Percentiles rank a stretch among this genome's conserved stretches.
Evolutionary conservation across 2,797 vertebrate species (phyloP).

Genomic region (Cetoscarus ocellatus): DNA sequence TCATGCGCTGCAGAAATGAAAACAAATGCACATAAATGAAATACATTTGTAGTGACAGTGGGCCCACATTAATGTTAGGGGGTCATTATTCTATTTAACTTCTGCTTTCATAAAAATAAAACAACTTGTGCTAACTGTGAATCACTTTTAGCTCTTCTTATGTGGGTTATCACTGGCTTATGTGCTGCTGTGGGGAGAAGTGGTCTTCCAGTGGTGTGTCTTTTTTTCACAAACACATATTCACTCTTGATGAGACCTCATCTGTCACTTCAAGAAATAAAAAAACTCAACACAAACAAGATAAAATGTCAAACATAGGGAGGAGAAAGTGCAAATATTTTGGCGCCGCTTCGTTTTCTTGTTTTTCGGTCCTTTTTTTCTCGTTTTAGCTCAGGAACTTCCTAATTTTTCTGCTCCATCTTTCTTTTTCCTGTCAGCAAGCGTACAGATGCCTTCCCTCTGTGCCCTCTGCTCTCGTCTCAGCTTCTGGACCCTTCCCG

Average conservation of each 20-base stretch:
- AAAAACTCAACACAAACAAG: conserved; percentile 56
- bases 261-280: conserved; percentile 66
- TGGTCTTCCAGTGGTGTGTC: conserved; percentile 68
- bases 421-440: conserved; percentile 70
- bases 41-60: no score
- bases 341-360: conserved; percentile 80
- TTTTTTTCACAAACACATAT: conserved; percentile 69
- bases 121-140: conserved; percentile 9
- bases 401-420: conserved; percentile 67
- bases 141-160: conserved; percentile 13
- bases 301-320: conserved; percentile 79
- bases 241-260: conserved; percentile 56
- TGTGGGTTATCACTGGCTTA: conserved; percentile 8
- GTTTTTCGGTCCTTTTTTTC: conserved; percentile 48
- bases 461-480: conserved; percentile 77
- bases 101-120: background rate
- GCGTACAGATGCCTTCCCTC: conserved; percentile 78
- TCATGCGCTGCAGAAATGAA: no score
- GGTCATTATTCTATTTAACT: no score
- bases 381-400: conserved; percentile 60
- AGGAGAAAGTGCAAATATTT: conserved; percentile 90
- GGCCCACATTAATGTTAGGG: no score
- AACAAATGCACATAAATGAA: no score
- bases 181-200: conserved; percentile 30
- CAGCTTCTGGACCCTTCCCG: conserved; percentile 80